Evolutionary conservation across 2,888 invertebrate species (phyloP), one percentile per base, ranked within the genome.

Genomic region (Elgonia sp.): DNA sequence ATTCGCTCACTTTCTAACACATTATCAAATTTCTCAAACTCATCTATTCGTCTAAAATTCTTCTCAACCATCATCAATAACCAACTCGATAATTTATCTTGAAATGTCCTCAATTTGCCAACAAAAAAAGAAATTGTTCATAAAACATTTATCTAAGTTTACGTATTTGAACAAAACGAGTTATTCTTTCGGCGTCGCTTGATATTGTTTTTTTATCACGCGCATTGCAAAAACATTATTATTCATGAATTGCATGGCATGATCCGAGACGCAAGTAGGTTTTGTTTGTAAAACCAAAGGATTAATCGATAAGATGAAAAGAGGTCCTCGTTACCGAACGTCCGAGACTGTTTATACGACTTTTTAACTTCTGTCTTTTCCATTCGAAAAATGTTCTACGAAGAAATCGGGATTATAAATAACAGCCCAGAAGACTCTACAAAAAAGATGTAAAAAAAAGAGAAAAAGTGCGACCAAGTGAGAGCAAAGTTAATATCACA

Each of bases 331-430:
- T 14, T 14, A 62, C 57, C 21, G n/a, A 57, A 39, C 40, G 40
- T 63, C 63, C 18, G 42, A 42, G 53, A 53, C 29, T 70, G 70
- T 70, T 70, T 70, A 29, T 20, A 39, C 14, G 16, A n/a, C 72
- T 20, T 37, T 75, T 29, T 39, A 76, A 39, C 53, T 39, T 40
- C n/a, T 60, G 60, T 0, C 60, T 63, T 53, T 42, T 46, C 46
- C 75, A 14, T 46, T 62, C 16, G 62, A 62, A 46, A 63, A 63
- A 37, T 63, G 63, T 76, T 69, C 50, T 50, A 16, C 67, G 67
- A 69, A 69, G 65, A 67, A 77, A 29, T 12, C 6, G 21, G 40
- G 20, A 20, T 77, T 77, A 76, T 77, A 65, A 67, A 67, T 77
- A 77, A 77, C 50, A n/a, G 9, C 42, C 46, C 42, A 53, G 39